phyloP scores from a whole-genome alignment of 35 echinoderm and acorn worm genomes.

The Heliocidaris tuberculata region DNA sequence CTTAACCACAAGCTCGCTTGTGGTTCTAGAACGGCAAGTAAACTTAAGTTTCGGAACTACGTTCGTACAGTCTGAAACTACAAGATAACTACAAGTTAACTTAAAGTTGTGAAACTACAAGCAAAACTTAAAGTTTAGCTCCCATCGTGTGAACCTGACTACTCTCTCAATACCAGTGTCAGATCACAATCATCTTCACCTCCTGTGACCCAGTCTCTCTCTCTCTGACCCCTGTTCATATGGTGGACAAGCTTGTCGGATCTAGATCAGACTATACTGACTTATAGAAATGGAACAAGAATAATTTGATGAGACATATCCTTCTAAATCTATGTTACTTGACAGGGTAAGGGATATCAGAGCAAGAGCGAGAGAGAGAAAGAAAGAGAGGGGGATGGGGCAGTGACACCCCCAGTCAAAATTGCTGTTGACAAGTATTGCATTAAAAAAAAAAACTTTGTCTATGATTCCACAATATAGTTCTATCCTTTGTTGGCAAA shows the following conservation, averaged over 20 bases:
- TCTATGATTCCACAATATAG: too few species aligned
- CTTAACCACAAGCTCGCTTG: too few species aligned
- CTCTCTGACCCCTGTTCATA: neutral
- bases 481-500: too few species aligned
- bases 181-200: neutral
- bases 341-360: neutral
- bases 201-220: neutral
- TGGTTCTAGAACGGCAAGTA: too few species aligned
- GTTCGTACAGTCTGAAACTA: too few species aligned
- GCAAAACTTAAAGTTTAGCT: neutral
- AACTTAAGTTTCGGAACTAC: too few species aligned
- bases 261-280: neutral
- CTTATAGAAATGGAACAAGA: neutral
- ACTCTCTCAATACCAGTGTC: neutral
- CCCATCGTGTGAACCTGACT: neutral
- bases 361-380: neutral
- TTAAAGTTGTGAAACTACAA: too few species aligned
- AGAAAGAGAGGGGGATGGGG: neutral
- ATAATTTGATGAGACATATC: constrained; percentile 7
- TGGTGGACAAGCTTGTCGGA: neutral
- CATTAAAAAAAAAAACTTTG: too few species aligned
- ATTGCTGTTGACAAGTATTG: too few species aligned
- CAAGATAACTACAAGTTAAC: too few species aligned
- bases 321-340: neutral
- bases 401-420: too few species aligned